These are phyloP conservation scores for Zapus hudsonius DNA, from an alignment of 2,113 vertebrate genomes.

Conservation along the genomic window DNA sequence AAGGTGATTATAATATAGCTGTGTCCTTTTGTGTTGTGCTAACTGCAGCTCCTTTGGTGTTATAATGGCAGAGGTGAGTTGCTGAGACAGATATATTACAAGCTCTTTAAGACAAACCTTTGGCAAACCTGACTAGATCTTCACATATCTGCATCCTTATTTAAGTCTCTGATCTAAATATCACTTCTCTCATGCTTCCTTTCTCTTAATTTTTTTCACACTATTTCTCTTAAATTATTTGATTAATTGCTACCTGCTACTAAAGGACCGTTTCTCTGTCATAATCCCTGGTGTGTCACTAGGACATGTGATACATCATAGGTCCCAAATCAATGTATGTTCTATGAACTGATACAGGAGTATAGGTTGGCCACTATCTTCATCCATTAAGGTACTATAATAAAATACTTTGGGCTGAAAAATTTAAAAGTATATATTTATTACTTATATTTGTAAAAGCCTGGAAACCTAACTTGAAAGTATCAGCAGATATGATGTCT, in stretches of 20 bases:
- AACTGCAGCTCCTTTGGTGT: not conserved
- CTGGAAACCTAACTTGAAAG: not conserved
- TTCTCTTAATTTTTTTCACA: not conserved
- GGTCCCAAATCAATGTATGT: not conserved
- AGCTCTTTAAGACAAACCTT: constrained; percentile 9
- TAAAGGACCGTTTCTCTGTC: not conserved
- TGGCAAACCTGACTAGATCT: not conserved
- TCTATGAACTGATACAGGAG: not conserved
- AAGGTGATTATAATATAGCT: constrained; percentile 18
- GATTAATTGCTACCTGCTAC: not conserved
- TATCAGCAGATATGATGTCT: not conserved
- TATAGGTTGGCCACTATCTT: not conserved
- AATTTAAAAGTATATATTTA: not conserved
- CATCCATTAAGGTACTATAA: not conserved
- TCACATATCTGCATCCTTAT: not conserved
- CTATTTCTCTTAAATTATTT: not conserved
- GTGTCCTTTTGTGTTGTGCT: not conserved
- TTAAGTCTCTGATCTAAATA: not conserved
- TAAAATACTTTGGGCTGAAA: not conserved
- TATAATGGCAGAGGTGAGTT: not conserved
- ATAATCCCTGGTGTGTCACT: not conserved
- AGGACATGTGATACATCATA: not conserved
- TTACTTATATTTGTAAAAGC: not conserved
- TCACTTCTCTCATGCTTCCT: not conserved
- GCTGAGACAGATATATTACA: not conserved